Percentiles rank a stretch among this genome's conserved stretches.
Evolutionary conservation across 2,113 vertebrate species (phyloP).

Genomic region (Chauna torquata): DNA sequence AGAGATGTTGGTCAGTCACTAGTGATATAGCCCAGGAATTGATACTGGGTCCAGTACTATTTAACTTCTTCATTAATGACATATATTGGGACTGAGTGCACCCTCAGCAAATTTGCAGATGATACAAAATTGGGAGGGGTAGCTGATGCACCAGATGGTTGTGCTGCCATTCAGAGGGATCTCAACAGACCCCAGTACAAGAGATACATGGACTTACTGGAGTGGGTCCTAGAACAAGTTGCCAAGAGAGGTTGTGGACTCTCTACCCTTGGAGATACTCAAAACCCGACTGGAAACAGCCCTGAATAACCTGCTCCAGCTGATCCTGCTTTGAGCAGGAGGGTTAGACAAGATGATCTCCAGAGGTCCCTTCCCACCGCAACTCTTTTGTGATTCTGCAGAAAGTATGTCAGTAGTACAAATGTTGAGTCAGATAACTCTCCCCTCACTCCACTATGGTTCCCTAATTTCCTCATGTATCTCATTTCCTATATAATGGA

Average conservation of each 20-base stretch:
- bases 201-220: neutral
- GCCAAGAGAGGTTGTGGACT: neutral
- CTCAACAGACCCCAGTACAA: neutral
- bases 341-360: neutral
- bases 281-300: neutral
- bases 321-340: neutral
- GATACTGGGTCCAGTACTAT: neutral
- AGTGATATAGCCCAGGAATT: neutral
- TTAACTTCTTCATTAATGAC: neutral
- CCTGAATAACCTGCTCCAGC: neutral
- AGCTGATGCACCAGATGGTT: neutral
- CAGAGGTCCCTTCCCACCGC: neutral
- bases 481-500: neutral
- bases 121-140: neutral
- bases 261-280: neutral
- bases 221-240: neutral
- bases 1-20: neutral
- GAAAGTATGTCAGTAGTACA: neutral
- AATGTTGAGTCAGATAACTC: neutral
- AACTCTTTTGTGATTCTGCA: neutral
- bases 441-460: neutral
- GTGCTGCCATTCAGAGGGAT: neutral
- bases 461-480: neutral
- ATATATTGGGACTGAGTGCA: neutral
- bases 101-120: neutral